Conservation (phyloP, 2,888 invertebrate species). For the Scaptomyza cyrtandrae region DNA sequence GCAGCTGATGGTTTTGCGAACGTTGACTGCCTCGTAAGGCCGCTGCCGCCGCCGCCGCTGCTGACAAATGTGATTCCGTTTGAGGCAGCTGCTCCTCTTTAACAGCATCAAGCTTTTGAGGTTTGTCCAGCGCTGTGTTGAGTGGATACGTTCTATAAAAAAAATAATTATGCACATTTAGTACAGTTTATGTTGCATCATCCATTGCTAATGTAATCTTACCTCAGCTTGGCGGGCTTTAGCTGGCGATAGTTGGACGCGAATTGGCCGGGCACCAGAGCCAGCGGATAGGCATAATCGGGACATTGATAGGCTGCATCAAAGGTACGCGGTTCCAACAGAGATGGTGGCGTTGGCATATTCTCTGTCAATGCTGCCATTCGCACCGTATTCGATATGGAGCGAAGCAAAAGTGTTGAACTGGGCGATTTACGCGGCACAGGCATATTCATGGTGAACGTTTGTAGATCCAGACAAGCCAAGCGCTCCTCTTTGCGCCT, state of each 20-base stretch:
- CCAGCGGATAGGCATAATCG: conserved; percentile 92
- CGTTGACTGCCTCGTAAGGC: conserved; percentile 52
- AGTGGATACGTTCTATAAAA: conserved; percentile 92
- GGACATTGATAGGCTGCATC: conserved; percentile 61
- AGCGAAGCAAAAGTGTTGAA: conserved; percentile 74
- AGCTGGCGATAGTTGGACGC: conserved; percentile 93
- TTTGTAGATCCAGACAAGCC: conserved; percentile 96
- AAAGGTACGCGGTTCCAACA: conserved; percentile 56
- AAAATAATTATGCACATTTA: not conserved
- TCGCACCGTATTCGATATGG: conserved; percentile 64
- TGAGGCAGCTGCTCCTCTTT: not conserved
- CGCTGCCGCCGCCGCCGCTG: not conserved
- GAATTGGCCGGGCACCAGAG: conserved; percentile 98
- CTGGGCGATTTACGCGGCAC: conserved; percentile 85
- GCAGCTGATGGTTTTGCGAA: conserved; percentile 44
- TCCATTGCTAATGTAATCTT: conserved; percentile 49
- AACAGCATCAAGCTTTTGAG: not conserved
- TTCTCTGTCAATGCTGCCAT: conserved; percentile 64
- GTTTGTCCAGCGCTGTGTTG: conserved; percentile 90
- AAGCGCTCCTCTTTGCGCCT: conserved; percentile 90
- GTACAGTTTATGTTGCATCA: not conserved
- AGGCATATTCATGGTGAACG: conserved; percentile 93
- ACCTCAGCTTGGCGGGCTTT: conserved; percentile 91
- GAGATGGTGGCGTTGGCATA: conserved; percentile 67
- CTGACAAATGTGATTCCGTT: not conserved